These are phyloP conservation scores for Oryzias melastigma DNA, from an alignment of 2,113 vertebrate species.

Conservation along the genomic window DNA sequence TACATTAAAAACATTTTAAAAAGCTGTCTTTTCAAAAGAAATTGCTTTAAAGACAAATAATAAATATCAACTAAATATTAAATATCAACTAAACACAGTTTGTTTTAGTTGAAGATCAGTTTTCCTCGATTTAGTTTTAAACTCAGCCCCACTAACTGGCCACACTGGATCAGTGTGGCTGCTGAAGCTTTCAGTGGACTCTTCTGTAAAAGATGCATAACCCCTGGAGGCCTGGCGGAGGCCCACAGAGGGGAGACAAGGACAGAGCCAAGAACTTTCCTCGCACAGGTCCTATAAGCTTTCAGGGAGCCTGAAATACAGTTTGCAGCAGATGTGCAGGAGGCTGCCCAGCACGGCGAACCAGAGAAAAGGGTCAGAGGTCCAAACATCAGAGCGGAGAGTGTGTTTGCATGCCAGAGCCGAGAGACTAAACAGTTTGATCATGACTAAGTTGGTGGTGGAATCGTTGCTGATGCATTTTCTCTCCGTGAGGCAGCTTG, in stretches of 20 bases:
- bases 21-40: too few relatives aligned
- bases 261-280: constrained; percentile 22
- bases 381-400: constrained; percentile 4
- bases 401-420: constrained; percentile 10
- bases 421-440: constrained; percentile 22
- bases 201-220: constrained; percentile 64
- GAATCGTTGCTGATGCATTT: background rate
- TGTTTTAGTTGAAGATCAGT: too few relatives aligned
- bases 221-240: constrained; percentile 44
- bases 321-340: constrained; percentile 9
- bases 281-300: constrained; percentile 23
- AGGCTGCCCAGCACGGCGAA: background rate
- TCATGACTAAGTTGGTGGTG: background rate
- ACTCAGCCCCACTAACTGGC: background rate
- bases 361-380: background rate
- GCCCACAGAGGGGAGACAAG: constrained; percentile 43
- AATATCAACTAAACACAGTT: too few relatives aligned
- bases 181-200: constrained; percentile 30
- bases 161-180: background rate
- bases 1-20: too few relatives aligned
- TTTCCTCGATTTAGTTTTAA: too few relatives aligned
- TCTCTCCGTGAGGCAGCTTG: constrained; percentile 15
- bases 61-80: too few relatives aligned
- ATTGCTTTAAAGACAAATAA: too few relatives aligned
- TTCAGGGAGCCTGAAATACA: constrained; percentile 11